phyloP scores from a whole-genome alignment of 2,888 invertebrate genomes.

The Callimorpha dominula region DNA sequence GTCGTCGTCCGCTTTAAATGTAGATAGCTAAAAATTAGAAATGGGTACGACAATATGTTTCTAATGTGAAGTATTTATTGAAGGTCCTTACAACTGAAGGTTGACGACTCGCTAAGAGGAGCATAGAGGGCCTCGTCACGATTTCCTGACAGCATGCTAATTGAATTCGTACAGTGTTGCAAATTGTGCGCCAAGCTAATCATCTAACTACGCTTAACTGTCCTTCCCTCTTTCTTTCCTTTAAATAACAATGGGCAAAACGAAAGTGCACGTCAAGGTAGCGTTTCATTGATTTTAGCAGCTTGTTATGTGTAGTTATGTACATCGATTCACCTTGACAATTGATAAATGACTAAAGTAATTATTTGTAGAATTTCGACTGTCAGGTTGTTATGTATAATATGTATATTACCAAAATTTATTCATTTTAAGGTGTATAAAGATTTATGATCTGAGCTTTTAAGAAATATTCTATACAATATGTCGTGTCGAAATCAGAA shows the following conservation, averaged over 20 bases:
- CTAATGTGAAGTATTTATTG: conserved; percentile 31
- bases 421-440: background rate
- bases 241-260: conserved; percentile 3
- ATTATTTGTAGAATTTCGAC: conserved; percentile 21
- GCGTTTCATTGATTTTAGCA: conserved; percentile 34
- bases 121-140: conserved; percentile 64
- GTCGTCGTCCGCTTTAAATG: conserved; percentile 22
- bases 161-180: conserved; percentile 71
- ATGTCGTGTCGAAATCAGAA: conserved; percentile 32
- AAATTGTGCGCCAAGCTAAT: conserved; percentile 66
- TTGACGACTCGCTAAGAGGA: conserved; percentile 52
- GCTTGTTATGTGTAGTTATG: conserved; percentile 34
- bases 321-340: conserved; percentile 14
- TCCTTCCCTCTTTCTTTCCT: conserved; percentile 25
- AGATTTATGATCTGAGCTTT: background rate
- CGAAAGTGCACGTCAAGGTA: conserved; percentile 26
- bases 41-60: conserved; percentile 28
- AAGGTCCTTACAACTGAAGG: conserved; percentile 46
- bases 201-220: conserved; percentile 50
- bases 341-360: no score
- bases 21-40: conserved; percentile 31
- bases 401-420: background rate
- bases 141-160: conserved; percentile 70
- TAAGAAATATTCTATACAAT: background rate
- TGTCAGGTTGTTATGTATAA: conserved; percentile 8